Base-by-base conservation (phyloP, 2,797 vertebrate species). In the Brachymystax lenok region DNA sequence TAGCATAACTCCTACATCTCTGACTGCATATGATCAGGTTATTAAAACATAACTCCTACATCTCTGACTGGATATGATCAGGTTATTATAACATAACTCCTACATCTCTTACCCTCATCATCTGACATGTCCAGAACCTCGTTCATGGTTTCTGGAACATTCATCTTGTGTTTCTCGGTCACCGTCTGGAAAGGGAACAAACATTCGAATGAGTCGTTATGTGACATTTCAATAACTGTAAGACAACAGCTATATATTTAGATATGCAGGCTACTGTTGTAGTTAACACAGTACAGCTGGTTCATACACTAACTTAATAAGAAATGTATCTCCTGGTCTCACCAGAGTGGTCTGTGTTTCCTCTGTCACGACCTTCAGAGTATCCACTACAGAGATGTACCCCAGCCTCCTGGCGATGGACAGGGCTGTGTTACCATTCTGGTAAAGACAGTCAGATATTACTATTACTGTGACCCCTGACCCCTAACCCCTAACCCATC, bases 71-170 rank as follows among this genome's bases (percentile, higher is more conserved):
- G 40, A 46, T 46, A 46, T 46, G 40, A 46, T 46, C 40, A 46
- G 40, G 40, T 46, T 10, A 46, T 46, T 46, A 46, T 12, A 12
- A 46, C 40, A 40, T 10, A 1, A 17, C 27, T 59, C 6, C 56
- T n/a, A 40, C n/a, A 16, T 52, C 12, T 67, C 77, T 88, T 94
- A 99, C 98, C 98, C 92, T 99, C 98, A 74, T 99, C 98, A 59
- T 99, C 98, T 0, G 98, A 99, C 97, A 99, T 97, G 92, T 99
- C 98, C 83, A 99, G 92, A 88, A 97, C 96, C 91, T 99, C 98
- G 71, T 98, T 99, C 97, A 97, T 99, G 0, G 98, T 99, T 95
- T 99, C 98, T 0, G 98, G 98, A 77, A 99, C 97, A 67, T 99
- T 99, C 95, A 99, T 96, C 94, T 96, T 99, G 93, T 99, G 98